These are phyloP conservation scores for Crocodylus rhombifer DNA, from an alignment of 2,797 vertebrate species.

Conservation along the genomic window DNA sequence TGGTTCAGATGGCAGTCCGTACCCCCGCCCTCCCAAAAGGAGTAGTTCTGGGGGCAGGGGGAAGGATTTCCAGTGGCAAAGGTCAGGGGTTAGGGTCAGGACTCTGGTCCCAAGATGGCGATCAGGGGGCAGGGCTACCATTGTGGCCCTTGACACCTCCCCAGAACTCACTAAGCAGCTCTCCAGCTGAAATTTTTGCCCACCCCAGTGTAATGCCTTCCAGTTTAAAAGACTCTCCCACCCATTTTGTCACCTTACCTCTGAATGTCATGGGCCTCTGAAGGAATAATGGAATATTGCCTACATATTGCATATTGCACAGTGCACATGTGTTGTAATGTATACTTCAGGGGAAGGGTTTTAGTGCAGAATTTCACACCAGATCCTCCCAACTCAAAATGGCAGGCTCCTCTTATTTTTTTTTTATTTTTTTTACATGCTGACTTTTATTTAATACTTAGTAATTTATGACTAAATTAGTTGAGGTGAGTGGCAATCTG, in stretches of 20 bases:
- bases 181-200: too few species aligned
- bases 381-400: neutral
- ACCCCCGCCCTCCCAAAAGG: too few species aligned
- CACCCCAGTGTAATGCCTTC: neutral
- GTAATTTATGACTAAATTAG: conserved; percentile 21
- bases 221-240: neutral
- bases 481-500: neutral
- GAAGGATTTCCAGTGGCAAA: too few species aligned
- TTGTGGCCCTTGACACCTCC: too few species aligned
- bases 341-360: neutral
- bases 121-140: too few species aligned
- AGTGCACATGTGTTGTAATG: neutral
- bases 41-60: too few species aligned
- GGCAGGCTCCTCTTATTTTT: neutral
- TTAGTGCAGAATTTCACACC: neutral
- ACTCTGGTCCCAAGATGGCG: too few species aligned
- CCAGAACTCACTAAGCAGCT: too few species aligned
- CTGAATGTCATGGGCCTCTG: neutral
- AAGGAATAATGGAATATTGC: neutral
- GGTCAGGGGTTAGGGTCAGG: too few species aligned
- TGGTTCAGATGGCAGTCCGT: too few species aligned
- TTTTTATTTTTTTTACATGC: neutral
- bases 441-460: neutral
- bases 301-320: fast-evolving
- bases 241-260: neutral